Evolutionary conservation across 1,140 invertebrate genomes (phyloP), one percentile per base, ranked within the genome.

Genomic region (Papilio polyxenes): DNA sequence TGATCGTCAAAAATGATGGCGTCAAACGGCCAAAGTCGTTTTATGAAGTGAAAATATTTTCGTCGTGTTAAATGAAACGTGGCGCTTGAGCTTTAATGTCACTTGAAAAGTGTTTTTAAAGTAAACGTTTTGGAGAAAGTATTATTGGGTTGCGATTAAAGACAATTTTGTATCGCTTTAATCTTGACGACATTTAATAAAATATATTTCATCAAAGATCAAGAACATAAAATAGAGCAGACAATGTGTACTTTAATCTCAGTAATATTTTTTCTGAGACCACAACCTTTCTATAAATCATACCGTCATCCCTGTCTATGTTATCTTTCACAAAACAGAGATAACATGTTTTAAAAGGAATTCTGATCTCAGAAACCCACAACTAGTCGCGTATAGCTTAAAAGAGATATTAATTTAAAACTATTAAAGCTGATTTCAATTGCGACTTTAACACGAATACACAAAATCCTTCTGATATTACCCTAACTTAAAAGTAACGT

Each of bases 1-100:
- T 76, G 75, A 76, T 76, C 75, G 75, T 76, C 75, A 76, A 76
- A 76, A 76, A 51, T 76, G 20, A 76, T 76, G 75, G 75, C 48
- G 44, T 51, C 48, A 48, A 65, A 48, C 40, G 72, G 72, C 72
- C 72, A 31, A 48, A 44, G 44, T 44, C 72, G 37, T 40, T 75
- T 75, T 48, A 75, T 75, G 72, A 75, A 75, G 72, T 75, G 72
- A 75, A 75, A 75, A 75, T 44, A 44, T 44, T 75, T 75, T 75
- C 72, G 44, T n/a, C 37, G 44, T 48, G 44, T 48, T 75, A 75
- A 44, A 75, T 75, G 62, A 65, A 31, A 65, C 62, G 62, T 65
- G 62, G 1, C 62, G 62, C 4, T 65, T 65, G 62, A 11, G 62
- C 9, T 65, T 65, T 65, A 31, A 65, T 65, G 23, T 65, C 23